Base-by-base conservation (phyloP, 2,797 vertebrate species). In the Pseudomugil gertrudae region DNA sequence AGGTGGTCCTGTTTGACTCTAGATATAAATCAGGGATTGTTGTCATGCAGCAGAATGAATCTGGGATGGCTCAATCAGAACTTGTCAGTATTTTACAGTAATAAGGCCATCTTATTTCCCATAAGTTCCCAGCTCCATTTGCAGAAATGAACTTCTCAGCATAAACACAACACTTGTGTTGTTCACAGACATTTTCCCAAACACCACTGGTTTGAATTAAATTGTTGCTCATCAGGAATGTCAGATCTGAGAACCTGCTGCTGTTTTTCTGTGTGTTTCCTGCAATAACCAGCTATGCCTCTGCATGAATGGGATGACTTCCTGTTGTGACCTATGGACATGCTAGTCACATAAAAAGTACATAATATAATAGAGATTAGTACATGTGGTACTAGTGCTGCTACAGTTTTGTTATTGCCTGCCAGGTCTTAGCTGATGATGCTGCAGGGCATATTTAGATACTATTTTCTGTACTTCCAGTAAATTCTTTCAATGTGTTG, bases 231-330 rank as follows among this genome's bases (percentile, higher is more conserved):
- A 35, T 54, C 13, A 35, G 17, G 9, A 3, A 60, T 60, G 30
- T 53, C n/a, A 54, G 36, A 40, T 27, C 43, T 54, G 38, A 61
- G 57, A n/a, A 54, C 36, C 38, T 47, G 57, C 57, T 45, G 57
- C 21, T 23, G 26, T 60, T 69, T 48, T 54, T 58, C n/a, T 32
- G 36, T 47, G 24, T 15, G 14, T n/a, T 45, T 54, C 8, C 15
- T 32, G 57, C 50, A 26, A 7, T 23, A 38, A 1, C 24, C 30
- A 30, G 26, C 26, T 57, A 23, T 48, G 23, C 9, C 11, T 29
- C 14, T 24, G 35, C 29, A 47, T 9, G 21, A 47, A 15, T 35
- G 29, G 3, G 48, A 26, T 23, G 27, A 19, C 17, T 15, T 29
- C 38, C 32, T 43, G 26, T n/a, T 33, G 27, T 14, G 48, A 59